Base-by-base conservation (phyloP, 2,113 vertebrate genomes). In the Protobothrops flavoviridis region DNA sequence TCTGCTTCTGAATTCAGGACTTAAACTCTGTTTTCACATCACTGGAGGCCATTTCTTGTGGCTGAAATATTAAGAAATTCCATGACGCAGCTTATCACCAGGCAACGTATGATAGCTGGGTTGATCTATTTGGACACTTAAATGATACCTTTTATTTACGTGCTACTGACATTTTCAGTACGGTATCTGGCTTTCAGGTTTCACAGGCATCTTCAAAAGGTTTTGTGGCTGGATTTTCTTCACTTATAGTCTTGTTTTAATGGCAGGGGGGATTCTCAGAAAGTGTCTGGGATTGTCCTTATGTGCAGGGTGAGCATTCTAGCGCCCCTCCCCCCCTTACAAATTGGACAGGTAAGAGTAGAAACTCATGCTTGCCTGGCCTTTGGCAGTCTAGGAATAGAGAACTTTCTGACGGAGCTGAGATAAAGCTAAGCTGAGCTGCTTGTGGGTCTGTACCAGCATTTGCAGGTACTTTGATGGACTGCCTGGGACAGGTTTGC, bases 1-100 rank as follows among this genome's bases (percentile, higher is more conserved):
- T 98, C 95, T 95, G 95, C 91, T 94, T 95, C 96, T 93, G 96
- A 94, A 93, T 94, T 95, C 94, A 96, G 96, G 95, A 61, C 96
- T 96, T 96, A 43, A 91, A 91, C 95, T 97, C 96, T 33, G 94
- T 98, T 99, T 98, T 96, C 98, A 98, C 96, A 92, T 94, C 94
- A 33, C 50, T 1, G n/a, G 29, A 13, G 69, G 7, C 50, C 52
- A 7, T 89, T 39, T 91, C 81, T 52, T 85, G 64, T 13, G 29
- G 56, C 57, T 87, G 85, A 87, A 52, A 39, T 88, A 5, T 52
- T 26, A 26, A 52, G 11, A 87, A 17, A 13, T 56, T 45, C 74
- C 13, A 21, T 91, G 69, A 45, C 1, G 57, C 15, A 45, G 45
- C 45, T 45, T 45, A 20, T 74, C 52, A 56, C 17, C 39, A 45